phyloP scores from a whole-genome alignment of 2,113 vertebrate species.

The Rhinolophus sinicus region DNA sequence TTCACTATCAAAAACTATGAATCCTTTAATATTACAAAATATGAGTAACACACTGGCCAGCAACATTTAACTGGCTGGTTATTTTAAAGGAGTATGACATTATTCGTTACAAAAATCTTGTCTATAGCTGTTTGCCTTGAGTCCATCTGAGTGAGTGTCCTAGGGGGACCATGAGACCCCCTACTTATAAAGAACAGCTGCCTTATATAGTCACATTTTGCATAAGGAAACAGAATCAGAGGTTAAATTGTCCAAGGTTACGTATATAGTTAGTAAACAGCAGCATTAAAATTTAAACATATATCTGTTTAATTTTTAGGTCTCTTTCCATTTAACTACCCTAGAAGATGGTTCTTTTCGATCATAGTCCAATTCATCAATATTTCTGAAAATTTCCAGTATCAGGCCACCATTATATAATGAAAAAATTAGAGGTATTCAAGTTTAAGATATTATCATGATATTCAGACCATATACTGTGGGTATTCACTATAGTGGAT shows the following conservation, averaged over 20 bases:
- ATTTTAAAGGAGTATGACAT: neutral
- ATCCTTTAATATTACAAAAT: slow-evolving; percentile 32
- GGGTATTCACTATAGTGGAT: neutral
- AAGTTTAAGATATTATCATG: neutral
- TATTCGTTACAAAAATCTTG: neutral
- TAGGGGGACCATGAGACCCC: neutral
- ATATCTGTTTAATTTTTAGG: neutral
- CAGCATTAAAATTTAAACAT: neutral
- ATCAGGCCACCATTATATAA: neutral
- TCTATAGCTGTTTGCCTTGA: neutral
- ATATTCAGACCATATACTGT: neutral
- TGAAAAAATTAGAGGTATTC: neutral
- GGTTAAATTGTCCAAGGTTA: neutral
- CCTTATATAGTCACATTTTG: neutral
- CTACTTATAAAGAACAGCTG: neutral
- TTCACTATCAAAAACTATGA: neutral
- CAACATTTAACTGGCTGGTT: neutral
- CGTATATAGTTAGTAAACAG: neutral
- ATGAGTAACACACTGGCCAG: neutral
- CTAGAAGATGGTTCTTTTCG: neutral
- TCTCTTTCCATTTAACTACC: neutral
- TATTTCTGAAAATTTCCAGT: slow-evolving; percentile 41
- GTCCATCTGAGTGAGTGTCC: neutral
- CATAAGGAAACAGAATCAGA: neutral
- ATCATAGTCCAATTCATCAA: neutral